Evolutionary conservation across 2,113 vertebrate genomes (phyloP).

Genomic region (Marmota flaviventris): DNA sequence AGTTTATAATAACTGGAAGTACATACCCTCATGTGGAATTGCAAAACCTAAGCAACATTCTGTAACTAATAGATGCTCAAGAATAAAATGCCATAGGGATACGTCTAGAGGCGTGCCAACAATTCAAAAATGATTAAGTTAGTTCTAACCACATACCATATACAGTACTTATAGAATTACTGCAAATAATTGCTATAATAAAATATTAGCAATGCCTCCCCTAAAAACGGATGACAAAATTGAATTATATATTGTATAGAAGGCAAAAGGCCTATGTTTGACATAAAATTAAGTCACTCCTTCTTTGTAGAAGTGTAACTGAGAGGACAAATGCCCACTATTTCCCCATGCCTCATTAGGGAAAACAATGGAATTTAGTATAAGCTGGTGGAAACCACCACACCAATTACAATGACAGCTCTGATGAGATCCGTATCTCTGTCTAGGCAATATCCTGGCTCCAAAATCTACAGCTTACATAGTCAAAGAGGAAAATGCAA

Average conservation of each 20-base stretch:
- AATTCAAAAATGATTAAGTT: slow-evolving; percentile 27
- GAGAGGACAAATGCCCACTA: not conserved
- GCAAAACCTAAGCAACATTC: slow-evolving; percentile 40
- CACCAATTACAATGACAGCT: not conserved
- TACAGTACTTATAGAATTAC: not conserved
- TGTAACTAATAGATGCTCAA: not conserved
- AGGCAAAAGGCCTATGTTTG: not conserved
- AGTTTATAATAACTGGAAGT: slow-evolving; percentile 25
- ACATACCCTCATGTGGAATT: not conserved
- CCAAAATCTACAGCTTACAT: not conserved
- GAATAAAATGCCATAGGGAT: not conserved
- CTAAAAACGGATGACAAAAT: not conserved
- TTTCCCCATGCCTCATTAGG: not conserved
- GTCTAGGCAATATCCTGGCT: not conserved
- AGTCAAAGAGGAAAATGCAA: not conserved
- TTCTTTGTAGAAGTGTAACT: not conserved
- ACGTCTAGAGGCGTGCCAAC: not conserved
- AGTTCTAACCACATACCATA: not conserved
- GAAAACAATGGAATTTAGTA: not conserved
- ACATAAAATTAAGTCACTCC: not conserved
- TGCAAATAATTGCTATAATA: not conserved
- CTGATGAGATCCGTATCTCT: not conserved
- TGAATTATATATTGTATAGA: not conserved
- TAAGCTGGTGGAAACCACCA: not conserved
- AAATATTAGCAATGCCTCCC: not conserved